These are phyloP conservation scores for Listrodromus nycthemerus DNA, from an alignment of 2,888 invertebrate species.

Conservation along the genomic window DNA sequence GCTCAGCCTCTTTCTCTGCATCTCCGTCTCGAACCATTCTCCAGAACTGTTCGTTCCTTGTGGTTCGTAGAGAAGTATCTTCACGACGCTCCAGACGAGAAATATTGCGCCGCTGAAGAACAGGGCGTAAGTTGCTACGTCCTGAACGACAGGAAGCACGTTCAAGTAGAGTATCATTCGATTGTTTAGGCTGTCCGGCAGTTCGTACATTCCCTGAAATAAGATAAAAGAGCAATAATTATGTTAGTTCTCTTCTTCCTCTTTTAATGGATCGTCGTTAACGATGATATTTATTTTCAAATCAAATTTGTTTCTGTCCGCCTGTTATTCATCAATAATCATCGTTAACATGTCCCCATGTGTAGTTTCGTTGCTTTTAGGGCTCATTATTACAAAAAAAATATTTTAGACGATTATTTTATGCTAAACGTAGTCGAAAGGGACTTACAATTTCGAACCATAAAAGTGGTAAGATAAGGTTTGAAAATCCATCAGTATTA, in stretches of 20 bases:
- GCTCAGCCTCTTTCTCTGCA: constrained; percentile 76
- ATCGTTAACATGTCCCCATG: too few species aligned
- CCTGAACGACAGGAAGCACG: constrained; percentile 88
- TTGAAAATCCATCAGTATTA: constrained; percentile 88
- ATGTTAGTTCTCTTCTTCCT: background rate
- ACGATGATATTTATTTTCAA: background rate
- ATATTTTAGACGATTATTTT: too few species aligned
- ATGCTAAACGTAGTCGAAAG: background rate
- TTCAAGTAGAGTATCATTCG: constrained; percentile 91
- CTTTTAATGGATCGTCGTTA: background rate
- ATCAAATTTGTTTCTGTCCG: constrained; percentile 13
- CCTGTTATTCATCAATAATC: background rate
- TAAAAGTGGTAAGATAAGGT: constrained; percentile 91
- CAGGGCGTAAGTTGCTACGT: constrained; percentile 85
- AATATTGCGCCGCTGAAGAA: constrained; percentile 86
- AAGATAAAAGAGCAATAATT: constrained; percentile 7
- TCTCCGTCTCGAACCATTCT: constrained; percentile 78
- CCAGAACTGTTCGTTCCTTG: constrained; percentile 62
- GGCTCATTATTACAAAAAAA: too few species aligned
- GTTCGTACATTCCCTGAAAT: constrained; percentile 89
- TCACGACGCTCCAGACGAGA: constrained; percentile 85
- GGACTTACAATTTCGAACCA: constrained; percentile 96
- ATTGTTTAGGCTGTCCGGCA: constrained; percentile 87
- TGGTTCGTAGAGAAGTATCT: constrained; percentile 78
- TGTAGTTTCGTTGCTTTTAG: background rate